These are phyloP conservation scores for Melitaea cinxia DNA, from an alignment of 1,140 invertebrate species.

Conservation along the genomic window DNA sequence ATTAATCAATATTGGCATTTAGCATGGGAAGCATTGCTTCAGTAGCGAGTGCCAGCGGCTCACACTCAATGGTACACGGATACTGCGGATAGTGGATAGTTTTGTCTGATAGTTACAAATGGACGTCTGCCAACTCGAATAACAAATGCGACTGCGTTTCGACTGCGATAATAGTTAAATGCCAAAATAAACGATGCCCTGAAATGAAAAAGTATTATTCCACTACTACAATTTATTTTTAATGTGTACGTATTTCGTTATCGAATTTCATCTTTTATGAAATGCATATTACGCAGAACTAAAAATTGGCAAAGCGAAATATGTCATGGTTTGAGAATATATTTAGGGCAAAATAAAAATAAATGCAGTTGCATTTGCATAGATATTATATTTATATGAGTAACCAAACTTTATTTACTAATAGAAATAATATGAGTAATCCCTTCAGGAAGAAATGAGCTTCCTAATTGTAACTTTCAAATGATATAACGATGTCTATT, in stretches of 20 bases:
- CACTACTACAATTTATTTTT: not conserved
- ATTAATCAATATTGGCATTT: slow-evolving; percentile 7
- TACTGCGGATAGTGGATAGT: slow-evolving; percentile 40
- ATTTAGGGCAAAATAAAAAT: no score
- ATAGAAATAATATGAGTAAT: no score
- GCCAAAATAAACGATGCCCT: slow-evolving; percentile 34
- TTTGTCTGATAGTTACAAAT: slow-evolving; percentile 61
- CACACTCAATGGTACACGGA: slow-evolving; percentile 29
- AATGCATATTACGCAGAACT: not conserved
- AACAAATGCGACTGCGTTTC: slow-evolving; percentile 46
- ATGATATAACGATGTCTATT: no score
- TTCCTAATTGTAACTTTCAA: no score
- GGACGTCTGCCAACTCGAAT: slow-evolving; percentile 54
- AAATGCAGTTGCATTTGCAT: no score
- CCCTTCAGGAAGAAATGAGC: no score
- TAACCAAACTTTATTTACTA: no score
- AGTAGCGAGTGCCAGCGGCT: slow-evolving; percentile 23
- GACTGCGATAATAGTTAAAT: slow-evolving; percentile 39
- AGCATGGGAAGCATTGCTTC: slow-evolving; percentile 6
- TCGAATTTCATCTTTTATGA: not conserved
- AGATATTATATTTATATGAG: no score
- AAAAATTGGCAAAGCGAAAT: no score
- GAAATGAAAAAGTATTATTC: not conserved
- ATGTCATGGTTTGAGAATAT: no score
- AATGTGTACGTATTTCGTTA: not conserved